These are phyloP conservation scores for Monochamus alternatus DNA, from an alignment of 2,888 invertebrate species.

Conservation along the genomic window DNA sequence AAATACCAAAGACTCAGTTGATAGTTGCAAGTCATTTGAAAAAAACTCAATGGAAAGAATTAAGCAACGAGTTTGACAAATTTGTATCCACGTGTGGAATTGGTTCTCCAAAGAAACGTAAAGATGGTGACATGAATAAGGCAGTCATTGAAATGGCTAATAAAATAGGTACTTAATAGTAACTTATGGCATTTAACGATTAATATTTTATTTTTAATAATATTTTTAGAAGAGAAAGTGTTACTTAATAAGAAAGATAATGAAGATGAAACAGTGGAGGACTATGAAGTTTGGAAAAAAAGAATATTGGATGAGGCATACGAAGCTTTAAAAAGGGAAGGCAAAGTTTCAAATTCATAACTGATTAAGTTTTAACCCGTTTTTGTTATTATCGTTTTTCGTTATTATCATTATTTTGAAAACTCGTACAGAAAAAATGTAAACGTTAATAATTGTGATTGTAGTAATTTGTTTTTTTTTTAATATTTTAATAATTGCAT, in stretches of 20 bases:
- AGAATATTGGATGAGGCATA: constrained; percentile 74
- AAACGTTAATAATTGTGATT: too few species aligned
- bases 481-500: too few species aligned
- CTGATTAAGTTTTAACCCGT: too few species aligned
- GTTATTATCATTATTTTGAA: too few species aligned
- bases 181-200: too few species aligned
- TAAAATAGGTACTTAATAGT: constrained; percentile 26
- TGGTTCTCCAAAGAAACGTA: constrained; percentile 50
- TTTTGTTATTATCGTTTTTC: too few species aligned
- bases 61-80: constrained; percentile 76
- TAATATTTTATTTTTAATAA: neutral
- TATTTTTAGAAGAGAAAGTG: constrained; percentile 39
- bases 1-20: constrained; percentile 75
- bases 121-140: constrained; percentile 14
- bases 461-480: too few species aligned
- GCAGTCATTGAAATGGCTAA: constrained; percentile 34
- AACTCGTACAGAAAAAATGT: too few species aligned
- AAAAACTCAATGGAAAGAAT: constrained; percentile 75
- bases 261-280: constrained; percentile 70
- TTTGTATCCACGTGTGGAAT: constrained; percentile 61
- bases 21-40: constrained; percentile 75
- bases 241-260: constrained; percentile 54
- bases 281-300: constrained; percentile 77
- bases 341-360: neutral
- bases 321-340: constrained; percentile 42